phyloP scores from a whole-genome alignment of 2,113 vertebrate genomes.

The Charina bottae region DNA sequence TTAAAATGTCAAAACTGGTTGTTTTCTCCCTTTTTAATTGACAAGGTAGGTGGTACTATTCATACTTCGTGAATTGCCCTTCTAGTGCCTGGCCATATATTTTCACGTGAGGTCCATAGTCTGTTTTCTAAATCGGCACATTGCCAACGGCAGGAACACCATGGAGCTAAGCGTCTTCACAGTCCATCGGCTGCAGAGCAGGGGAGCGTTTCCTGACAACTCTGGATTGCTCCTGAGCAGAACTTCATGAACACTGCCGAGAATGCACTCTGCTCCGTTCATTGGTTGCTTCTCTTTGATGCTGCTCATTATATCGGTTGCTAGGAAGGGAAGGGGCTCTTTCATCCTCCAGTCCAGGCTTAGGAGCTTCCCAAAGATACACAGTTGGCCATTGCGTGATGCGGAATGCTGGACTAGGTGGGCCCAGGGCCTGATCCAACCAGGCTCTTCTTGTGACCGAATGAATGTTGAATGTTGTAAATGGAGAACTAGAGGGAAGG shows the following conservation, averaged over 20 bases:
- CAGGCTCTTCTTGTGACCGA: neutral
- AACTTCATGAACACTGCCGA: neutral
- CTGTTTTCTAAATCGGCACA: neutral
- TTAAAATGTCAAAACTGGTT: neutral
- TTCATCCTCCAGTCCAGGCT: neutral
- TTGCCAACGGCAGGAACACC: neutral
- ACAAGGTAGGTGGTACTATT: neutral
- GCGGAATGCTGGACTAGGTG: neutral
- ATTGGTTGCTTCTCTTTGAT: neutral
- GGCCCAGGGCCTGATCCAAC: neutral
- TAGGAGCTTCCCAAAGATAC: neutral
- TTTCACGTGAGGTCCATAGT: neutral
- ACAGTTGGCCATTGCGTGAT: too few relatives aligned
- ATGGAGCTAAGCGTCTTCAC: neutral
- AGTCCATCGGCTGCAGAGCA: neutral
- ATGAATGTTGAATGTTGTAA: neutral
- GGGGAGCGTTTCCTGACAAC: neutral
- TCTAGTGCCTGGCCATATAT: neutral
- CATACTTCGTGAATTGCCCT: neutral
- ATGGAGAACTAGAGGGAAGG: too few relatives aligned
- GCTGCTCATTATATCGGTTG: neutral
- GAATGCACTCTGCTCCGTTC: neutral
- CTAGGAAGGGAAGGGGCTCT: neutral
- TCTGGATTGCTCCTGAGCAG: neutral
- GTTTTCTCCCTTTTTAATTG: neutral